phyloP scores from a whole-genome alignment of 2,888 invertebrate species.

The Eristalinus sepulchralis region DNA sequence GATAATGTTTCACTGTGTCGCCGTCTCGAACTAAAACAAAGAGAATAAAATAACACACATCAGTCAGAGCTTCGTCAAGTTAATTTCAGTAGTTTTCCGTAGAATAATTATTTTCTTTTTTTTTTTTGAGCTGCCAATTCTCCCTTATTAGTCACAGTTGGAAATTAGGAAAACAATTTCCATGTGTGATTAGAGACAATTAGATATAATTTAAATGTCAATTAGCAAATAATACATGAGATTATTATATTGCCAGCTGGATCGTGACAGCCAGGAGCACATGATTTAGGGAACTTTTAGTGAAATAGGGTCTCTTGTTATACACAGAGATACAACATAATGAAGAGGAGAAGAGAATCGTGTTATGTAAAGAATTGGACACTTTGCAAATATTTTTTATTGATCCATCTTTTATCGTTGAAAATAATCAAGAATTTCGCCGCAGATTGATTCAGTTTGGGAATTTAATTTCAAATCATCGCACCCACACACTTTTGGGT shows the following conservation, averaged over 20 bases:
- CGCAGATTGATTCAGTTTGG: no score
- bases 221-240: not conserved
- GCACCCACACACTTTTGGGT: no score
- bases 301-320: no score
- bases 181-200: constrained; percentile 26
- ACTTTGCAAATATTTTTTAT: no score
- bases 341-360: no score
- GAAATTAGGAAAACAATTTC: not conserved
- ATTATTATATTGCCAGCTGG: not conserved
- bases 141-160: constrained; percentile 13
- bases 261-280: not conserved
- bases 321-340: no score
- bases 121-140: not conserved
- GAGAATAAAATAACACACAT: constrained; percentile 11
- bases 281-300: no score
- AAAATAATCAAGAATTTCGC: no score
- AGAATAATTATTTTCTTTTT: constrained; percentile 6
- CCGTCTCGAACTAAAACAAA: constrained; percentile 94
- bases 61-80: not conserved
- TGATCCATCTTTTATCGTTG: no score
- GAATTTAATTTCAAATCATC: no score
- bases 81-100: constrained; percentile 24
- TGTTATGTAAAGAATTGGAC: no score
- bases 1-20: constrained; percentile 99
- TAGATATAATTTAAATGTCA: constrained; percentile 23